A percentile compares a stretch with the other conserved stretches of the same genome.
Evolutionary conservation across 2,888 invertebrate genomes (phyloP).

Genomic region (Amitus sp.): DNA sequence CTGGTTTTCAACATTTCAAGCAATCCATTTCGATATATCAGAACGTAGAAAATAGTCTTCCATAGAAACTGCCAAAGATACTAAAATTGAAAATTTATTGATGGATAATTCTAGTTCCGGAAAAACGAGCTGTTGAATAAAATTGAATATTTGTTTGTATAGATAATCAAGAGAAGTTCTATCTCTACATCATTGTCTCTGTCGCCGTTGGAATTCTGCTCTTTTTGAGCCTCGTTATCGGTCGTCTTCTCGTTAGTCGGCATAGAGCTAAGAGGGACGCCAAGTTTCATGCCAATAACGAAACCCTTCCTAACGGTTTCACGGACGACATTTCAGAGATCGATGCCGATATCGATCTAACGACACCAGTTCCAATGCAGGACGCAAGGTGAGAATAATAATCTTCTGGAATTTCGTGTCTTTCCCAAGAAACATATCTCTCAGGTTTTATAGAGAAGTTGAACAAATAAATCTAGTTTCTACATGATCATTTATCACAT

Average conservation of each 20-base stretch:
- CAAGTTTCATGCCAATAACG: conserved; percentile 79
- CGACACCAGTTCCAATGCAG: conserved; percentile 71
- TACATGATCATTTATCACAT: too few relatives aligned
- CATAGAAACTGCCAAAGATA: too few relatives aligned
- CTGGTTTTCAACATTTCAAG: too few relatives aligned
- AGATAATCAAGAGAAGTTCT: conserved; percentile 84
- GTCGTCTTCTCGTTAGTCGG: conserved; percentile 76
- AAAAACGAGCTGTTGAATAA: not conserved
- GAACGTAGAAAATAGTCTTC: too few relatives aligned
- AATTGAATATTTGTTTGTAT: conserved; percentile 45
- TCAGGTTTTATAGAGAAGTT: too few relatives aligned
- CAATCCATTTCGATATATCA: too few relatives aligned
- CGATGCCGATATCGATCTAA: conserved; percentile 81
- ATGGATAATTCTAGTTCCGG: not conserved
- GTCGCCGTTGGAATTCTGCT: conserved; percentile 78
- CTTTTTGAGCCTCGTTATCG: conserved; percentile 77
- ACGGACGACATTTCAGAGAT: conserved; percentile 89
- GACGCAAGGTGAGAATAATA: conserved; percentile 53
- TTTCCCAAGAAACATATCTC: not conserved
- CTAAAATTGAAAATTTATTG: not conserved
- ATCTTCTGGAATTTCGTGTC: not conserved
- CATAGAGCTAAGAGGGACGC: conserved; percentile 72
- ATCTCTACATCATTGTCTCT: conserved; percentile 84
- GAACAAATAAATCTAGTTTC: too few relatives aligned
- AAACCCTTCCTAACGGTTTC: conserved; percentile 83